phyloP scores from a whole-genome alignment of 2,888 invertebrate species.

The Peribatodes rhomboidaria region DNA sequence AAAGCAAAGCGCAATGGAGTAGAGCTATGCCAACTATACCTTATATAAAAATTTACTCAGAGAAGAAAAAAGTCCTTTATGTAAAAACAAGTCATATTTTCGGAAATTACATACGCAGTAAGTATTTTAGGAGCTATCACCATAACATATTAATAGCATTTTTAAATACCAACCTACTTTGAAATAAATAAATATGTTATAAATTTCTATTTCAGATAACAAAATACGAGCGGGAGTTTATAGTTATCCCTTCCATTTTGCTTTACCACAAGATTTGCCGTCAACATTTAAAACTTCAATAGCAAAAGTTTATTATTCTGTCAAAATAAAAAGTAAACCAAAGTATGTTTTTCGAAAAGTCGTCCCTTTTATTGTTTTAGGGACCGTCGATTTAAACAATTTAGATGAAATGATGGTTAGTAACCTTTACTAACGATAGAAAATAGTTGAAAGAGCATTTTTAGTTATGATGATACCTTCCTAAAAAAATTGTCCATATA shows the following conservation, averaged over 20 bases:
- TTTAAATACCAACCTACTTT: too few species aligned
- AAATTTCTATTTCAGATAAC: conserved; percentile 56
- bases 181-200: too few species aligned
- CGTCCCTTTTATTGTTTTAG: conserved; percentile 62
- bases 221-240: conserved; percentile 64
- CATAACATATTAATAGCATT: too few species aligned
- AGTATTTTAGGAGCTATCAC: conserved; percentile 20
- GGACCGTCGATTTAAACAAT: conserved; percentile 63
- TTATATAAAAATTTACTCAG: conserved; percentile 74
- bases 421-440: conserved; percentile 2
- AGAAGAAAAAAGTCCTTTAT: conserved; percentile 66
- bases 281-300: conserved; percentile 72
- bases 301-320: conserved; percentile 67
- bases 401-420: conserved; percentile 40
- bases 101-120: conserved; percentile 57
- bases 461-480: too few species aligned
- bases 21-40: conserved; percentile 72
- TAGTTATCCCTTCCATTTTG: conserved; percentile 73
- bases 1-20: conserved; percentile 73
- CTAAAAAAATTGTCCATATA: too few species aligned
- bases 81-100: conserved; percentile 63
- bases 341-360: conserved; percentile 58
- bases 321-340: conserved; percentile 69
- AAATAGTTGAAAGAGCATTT: not conserved
- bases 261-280: conserved; percentile 70